Evolutionary conservation across 2,113 vertebrate species (phyloP).

Genomic region (human): GRCh38 chr14:27322001-27322500

Average conservation of each 20-base stretch:
- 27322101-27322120: neutral
- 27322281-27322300: neutral
- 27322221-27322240: neutral
- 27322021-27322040: neutral
- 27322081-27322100: neutral
- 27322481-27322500: neutral
- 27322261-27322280: neutral
- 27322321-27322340: neutral
- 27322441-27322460: neutral
- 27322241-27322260: neutral
- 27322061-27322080: neutral
- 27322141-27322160: neutral
- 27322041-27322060: neutral
- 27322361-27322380: neutral
- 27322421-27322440: neutral
- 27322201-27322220: neutral
- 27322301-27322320: slow-evolving; percentile 11
- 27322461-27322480: neutral
- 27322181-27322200: neutral
- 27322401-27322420: neutral
- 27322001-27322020: neutral
- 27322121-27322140: neutral
- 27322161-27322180: neutral
- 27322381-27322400: neutral
- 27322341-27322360: neutral